These are phyloP conservation scores for Mormyrops boulengeri DNA, from an alignment of 2,797 vertebrate genomes.

Conservation along the genomic window DNA sequence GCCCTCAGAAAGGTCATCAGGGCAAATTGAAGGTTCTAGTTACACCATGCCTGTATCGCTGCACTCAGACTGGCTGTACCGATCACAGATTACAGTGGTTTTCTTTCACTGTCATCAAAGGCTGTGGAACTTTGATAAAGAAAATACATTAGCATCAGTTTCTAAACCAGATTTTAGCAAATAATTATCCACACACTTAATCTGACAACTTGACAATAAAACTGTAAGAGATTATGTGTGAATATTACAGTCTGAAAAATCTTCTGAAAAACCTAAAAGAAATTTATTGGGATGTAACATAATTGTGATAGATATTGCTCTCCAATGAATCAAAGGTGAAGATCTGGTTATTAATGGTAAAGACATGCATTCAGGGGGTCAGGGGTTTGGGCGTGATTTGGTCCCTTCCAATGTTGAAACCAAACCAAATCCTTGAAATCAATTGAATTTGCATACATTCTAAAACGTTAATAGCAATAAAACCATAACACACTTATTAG, in stretches of 20 bases:
- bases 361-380: background rate
- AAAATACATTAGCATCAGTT: background rate
- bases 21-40: background rate
- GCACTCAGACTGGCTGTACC: background rate
- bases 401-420: background rate
- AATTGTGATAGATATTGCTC: background rate
- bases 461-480: background rate
- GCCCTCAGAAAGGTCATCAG: background rate
- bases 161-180: background rate
- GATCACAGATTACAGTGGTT: background rate
- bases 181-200: background rate
- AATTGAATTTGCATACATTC: background rate
- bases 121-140: background rate
- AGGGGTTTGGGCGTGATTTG: background rate
- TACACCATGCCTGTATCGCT: background rate
- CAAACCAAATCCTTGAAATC: background rate
- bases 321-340: background rate
- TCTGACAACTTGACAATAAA: background rate
- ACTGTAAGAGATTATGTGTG: background rate
- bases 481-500: background rate
- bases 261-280: background rate
- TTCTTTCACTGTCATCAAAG: slow-evolving; percentile 1
- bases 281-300: background rate
- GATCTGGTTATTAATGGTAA: background rate
- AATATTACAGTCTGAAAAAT: background rate